Base-by-base conservation (phyloP, 92 coral and sea anemone species). In the Muricea muricata region DNA sequence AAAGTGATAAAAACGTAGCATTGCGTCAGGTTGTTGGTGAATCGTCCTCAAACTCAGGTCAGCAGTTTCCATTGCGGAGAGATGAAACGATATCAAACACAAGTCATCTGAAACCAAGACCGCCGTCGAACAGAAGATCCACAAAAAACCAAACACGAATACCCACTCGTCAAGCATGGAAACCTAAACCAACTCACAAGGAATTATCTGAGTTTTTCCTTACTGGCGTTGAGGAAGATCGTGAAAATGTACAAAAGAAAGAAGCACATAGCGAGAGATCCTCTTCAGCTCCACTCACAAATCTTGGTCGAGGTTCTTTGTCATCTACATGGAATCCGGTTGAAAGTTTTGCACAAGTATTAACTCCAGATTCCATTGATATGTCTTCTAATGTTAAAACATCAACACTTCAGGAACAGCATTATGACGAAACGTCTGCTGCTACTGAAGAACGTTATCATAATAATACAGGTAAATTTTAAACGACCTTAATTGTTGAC, bases 191-290 rank as follows among this genome's bases (percentile, higher is more conserved):
- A 4, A 45, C 85, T 6, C 90, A 92, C 77, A 89, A 91, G 0
- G 99, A 97, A 2, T 78, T 96, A 30, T 87, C 97, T 0, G 86
- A 87, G 41, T 96, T 96, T 80, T 96, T 96, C 65, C 91, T 96
- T 13, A 93, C 90, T 31, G 99, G 97, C 18, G 97, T 96, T 26
- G 75, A 89, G 35, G 69, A 79, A 9, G 92, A 58, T 7, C 20
- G 21, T 35, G 69, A 77, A 7, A 18, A 56, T 29, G 2, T 20
- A 30, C 34, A 77, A 56, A 40, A 32, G 32, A 33, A 39, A 29
- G 57, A 46, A 6, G 23, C 2, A 8, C 37, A 30, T 77, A 33
- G 6, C n/a, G 37, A 30, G 30, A 54, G 50, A 28, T 54, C 70
- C 2, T 31, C 82, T 21, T 35, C 68, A 23, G 18, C 70, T 47